phyloP scores from a whole-genome alignment of 2,797 vertebrate genomes.

The Oreochromis grahami region DNA sequence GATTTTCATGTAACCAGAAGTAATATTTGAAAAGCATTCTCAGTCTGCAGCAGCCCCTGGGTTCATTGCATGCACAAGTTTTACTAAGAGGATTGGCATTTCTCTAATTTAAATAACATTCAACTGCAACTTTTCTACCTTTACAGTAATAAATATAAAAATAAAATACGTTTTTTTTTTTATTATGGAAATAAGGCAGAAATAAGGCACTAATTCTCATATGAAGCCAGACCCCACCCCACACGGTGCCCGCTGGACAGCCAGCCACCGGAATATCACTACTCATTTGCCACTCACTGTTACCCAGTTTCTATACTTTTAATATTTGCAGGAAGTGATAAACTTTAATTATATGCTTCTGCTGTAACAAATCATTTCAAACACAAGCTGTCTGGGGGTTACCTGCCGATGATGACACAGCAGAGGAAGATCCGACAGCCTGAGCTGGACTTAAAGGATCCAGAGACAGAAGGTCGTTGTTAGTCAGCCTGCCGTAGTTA shows the following conservation, averaged over 20 bases:
- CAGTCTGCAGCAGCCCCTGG: background rate
- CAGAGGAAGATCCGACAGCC: constrained; percentile 76
- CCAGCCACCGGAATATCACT: background rate
- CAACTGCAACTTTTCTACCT: background rate
- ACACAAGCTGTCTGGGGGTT: background rate
- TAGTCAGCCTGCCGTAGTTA: constrained; percentile 76
- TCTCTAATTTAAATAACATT: background rate
- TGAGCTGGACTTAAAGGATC: constrained; percentile 87
- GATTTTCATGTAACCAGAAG: background rate
- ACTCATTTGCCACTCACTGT: background rate
- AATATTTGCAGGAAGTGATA: background rate
- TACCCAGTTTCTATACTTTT: background rate
- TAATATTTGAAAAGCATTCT: background rate
- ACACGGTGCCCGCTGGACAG: background rate
- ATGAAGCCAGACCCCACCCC: background rate
- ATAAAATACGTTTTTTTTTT: background rate
- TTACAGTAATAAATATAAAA: background rate
- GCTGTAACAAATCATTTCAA: background rate
- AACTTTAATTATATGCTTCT: background rate
- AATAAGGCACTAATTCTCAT: background rate
- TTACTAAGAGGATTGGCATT: background rate
- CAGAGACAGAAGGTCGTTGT: constrained; percentile 90
- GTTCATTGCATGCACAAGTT: background rate
- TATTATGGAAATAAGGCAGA: background rate
- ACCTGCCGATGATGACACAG: constrained; percentile 84